Conservation (phyloP, 2,888 invertebrate genomes). For the Latrodectus hesperus region DNA sequence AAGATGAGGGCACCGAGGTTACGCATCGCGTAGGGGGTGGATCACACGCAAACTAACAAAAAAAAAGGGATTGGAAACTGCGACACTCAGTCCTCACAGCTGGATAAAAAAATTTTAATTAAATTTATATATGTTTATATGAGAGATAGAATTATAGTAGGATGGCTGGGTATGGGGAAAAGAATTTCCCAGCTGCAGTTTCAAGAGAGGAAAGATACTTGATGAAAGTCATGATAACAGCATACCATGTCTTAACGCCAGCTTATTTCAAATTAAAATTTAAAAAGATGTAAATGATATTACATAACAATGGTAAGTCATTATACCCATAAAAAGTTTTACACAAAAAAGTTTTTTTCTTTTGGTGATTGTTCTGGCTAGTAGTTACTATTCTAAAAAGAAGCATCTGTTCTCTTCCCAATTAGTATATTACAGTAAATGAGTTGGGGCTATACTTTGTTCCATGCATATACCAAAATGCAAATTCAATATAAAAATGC, state of each 20-base stretch:
- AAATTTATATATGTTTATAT: constrained; percentile 28
- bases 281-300: neutral
- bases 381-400: no score
- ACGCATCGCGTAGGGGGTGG: constrained; percentile 43
- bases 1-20: constrained; percentile 53
- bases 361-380: no score
- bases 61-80: constrained; percentile 25
- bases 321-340: no score
- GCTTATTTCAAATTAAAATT: neutral
- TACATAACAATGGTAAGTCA: no score
- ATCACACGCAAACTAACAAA: constrained; percentile 21
- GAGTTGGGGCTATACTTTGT: no score
- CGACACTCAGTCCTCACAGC: constrained; percentile 52
- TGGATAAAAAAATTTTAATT: constrained; percentile 60
- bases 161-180: constrained; percentile 18
- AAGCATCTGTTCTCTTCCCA: no score
- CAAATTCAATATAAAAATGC: no score
- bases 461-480: no score
- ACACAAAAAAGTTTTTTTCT: no score
- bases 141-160: constrained; percentile 35
- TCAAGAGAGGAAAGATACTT: constrained; percentile 3
- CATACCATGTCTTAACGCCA: neutral
- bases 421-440: no score
- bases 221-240: constrained; percentile 22
- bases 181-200: constrained; percentile 14